Base-by-base conservation (phyloP, 2,888 invertebrate genomes). In the Ametastegia equiseti region DNA sequence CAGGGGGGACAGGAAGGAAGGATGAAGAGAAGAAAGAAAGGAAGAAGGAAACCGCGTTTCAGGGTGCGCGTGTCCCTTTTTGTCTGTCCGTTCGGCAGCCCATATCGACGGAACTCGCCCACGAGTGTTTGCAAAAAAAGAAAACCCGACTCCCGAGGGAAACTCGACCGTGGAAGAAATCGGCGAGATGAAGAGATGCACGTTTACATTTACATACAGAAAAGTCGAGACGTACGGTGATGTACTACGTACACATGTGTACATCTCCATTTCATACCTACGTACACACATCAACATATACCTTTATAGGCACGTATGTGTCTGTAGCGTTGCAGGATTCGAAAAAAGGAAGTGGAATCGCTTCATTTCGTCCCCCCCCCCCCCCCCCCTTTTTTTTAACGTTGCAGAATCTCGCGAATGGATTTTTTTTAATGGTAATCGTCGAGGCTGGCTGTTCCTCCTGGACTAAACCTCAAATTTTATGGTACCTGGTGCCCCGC, bases 161-260 rank as follows among this genome's bases (percentile, higher is more conserved):
- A 57, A 36, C 30, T 15, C 19, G 71, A 47, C 36, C 63, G 39
- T 50, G 33, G n/a, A 45, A 63, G 42, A 39, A 69, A 60, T 63
- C 39, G 69, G 45, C 47, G 75, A 81, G 81, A 83, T 81, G 78
- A 71, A 65, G 77, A 81, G 80, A 78, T 81, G 65, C 71, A 81
- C 27, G 80, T 79, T 82, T 45, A 82, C 67, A 23, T 47, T 9
- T 47, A 27, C 11, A 36, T 27, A 33, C n/a, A 27, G 2, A 27
- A 19, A 9, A 39, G 23, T 9, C 36, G 27, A 36, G 67, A 36
- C 19, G 67, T 67, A n/a, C 39, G 19, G 36, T 11, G 9, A 39
- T 36, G 19, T 67, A 39, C 0, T 57, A 57, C 13, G 27, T 27
- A 27, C 27, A 23, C 6, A 57, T 13, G 13, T 27, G 15, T 27